phyloP scores from a whole-genome alignment of 2,797 vertebrate species.

The Acanthurus tractus region DNA sequence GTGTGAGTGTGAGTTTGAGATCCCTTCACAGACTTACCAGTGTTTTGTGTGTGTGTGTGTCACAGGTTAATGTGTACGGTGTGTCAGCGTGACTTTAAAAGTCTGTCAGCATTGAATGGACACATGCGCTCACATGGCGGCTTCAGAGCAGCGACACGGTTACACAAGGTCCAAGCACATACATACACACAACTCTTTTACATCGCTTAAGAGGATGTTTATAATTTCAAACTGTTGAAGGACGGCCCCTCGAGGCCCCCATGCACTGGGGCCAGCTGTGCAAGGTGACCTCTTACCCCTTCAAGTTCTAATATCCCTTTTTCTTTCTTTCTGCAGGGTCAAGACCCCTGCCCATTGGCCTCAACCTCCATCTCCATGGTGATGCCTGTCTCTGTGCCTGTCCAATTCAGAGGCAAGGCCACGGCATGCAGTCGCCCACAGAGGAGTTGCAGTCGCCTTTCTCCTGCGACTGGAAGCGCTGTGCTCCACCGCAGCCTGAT shows the following conservation, averaged over 20 bases:
- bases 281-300: too few relatives aligned
- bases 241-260: too few relatives aligned
- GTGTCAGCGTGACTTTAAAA: conserved; percentile 93
- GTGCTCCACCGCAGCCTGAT: conserved; percentile 92
- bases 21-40: too few relatives aligned
- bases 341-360: conserved; percentile 55
- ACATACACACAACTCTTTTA: neutral
- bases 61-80: conserved; percentile 88
- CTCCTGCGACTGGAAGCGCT: conserved; percentile 66
- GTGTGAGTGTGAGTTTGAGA: neutral
- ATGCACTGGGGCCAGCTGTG: too few relatives aligned
- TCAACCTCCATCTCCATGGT: conserved; percentile 85
- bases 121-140: conserved; percentile 95
- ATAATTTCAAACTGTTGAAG: too few relatives aligned
- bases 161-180: conserved; percentile 48
- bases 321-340: conserved; percentile 1
- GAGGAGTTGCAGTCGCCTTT: neutral
- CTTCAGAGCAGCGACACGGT: conserved; percentile 73
- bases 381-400: conserved; percentile 92
- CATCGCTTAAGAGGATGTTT: too few relatives aligned
- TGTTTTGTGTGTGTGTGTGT: conserved; percentile 31
- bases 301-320: too few relatives aligned
- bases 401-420: conserved; percentile 42
- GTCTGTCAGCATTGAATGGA: conserved; percentile 94
- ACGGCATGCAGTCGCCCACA: neutral